Conservation (phyloP, 2,797 vertebrate species). For the Ispidina lecontei region DNA sequence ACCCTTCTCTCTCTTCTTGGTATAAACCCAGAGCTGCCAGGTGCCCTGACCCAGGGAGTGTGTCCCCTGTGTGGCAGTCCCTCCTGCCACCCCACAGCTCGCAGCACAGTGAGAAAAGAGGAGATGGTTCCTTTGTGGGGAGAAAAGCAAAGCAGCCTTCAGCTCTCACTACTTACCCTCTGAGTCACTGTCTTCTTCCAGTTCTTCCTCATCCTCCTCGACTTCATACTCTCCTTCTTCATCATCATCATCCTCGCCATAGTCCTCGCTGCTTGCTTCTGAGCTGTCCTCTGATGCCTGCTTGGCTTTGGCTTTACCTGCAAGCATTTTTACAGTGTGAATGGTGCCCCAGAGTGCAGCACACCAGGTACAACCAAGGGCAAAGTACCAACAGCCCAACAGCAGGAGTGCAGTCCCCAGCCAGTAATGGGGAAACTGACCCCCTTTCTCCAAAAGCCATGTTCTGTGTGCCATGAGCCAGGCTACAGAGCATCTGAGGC, state of each 20-base stretch:
- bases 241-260: constrained; percentile 51
- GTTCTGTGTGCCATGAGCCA: too few relatives aligned
- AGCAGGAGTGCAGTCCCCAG: neutral
- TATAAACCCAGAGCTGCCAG: neutral
- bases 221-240: constrained; percentile 53
- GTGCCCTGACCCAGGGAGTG: neutral
- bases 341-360: neutral
- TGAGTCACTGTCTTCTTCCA: neutral
- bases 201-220: constrained; percentile 27
- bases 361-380: fast-evolving
- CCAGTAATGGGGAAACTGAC: fast-evolving
- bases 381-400: neutral
- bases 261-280: constrained; percentile 75
- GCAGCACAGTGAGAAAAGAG: neutral
- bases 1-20: neutral
- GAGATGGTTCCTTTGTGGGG: fast-evolving
- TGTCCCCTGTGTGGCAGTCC: neutral
- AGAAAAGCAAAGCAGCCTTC: neutral
- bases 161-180: constrained; percentile 62
- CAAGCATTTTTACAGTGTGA: neutral
- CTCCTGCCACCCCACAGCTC: neutral
- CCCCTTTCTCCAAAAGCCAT: neutral
- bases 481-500: neutral
- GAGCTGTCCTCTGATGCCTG: constrained; percentile 64
- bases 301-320: constrained; percentile 43